Base-by-base conservation (phyloP, 2,113 vertebrate genomes). In the Gallinago media region DNA sequence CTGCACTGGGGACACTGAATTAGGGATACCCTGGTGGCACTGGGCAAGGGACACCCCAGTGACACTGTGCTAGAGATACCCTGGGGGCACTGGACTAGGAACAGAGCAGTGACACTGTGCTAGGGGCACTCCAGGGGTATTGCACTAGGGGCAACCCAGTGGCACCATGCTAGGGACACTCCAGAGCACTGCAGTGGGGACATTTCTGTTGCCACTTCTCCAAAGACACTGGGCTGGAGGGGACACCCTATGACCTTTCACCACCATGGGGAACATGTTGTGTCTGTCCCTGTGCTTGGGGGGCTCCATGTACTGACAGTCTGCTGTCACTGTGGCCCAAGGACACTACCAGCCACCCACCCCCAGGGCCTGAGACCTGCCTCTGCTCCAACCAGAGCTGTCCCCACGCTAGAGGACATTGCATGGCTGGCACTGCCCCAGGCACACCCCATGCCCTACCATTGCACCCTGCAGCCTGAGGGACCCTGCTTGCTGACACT, bases 391-490 rank as follows among this genome's bases (percentile, higher is more conserved):
- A 27, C 17, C 47, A 36, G 32, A 63, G n/a, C 9, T 63, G 47
- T 46, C 20, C n/a, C 50, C 2, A 0, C 0, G 1, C 34, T 16
- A 15, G 15, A 38, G n/a, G 70, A 54, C 25, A 52, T 7, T 0
- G 2, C 54, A 31, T 0, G 3, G 17, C 29, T 76, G 36, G 21
- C 50, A 47, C 20, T 34, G 75, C 11, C 32, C 17, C 20, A 10
- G 23, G 36, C 23, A 12, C 12, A 32, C 14, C 18, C 31, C 17
- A 4, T 25, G 8, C n/a, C 34, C 23, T 29, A 47, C 32, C 23
- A 18, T 66, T 49, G 56, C 18, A 26, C 16, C 14, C 15, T 47
- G 72, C 6, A 11, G 17, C 31, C 61, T 18, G 52, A 25, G 36
- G 31, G 13, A 63, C 56, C 25, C 40, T 42, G 44, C 38, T 62